These are phyloP conservation scores for Carettochelys insculpta DNA, from an alignment of 2,113 vertebrate species.

Conservation along the genomic window DNA sequence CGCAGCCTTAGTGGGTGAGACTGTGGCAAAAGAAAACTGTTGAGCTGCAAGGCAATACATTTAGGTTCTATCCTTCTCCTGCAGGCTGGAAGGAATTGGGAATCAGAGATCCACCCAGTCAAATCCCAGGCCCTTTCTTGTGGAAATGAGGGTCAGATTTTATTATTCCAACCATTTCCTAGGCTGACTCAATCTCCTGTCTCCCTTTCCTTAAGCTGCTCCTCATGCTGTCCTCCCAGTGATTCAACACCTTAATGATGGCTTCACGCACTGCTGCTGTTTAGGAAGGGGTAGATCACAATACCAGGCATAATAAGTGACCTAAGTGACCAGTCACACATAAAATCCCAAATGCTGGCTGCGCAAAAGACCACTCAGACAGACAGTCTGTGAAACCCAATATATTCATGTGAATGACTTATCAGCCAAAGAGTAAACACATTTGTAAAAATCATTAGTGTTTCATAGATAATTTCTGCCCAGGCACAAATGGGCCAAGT, in stretches of 20 bases:
- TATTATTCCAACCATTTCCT: not conserved
- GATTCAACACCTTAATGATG: not conserved
- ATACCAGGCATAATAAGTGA: not conserved
- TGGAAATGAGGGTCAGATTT: not conserved
- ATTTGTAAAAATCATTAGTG: not conserved
- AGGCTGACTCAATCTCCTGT: not conserved
- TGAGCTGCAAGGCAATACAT: constrained; percentile 7
- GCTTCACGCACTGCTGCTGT: not conserved
- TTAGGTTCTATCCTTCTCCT: constrained; percentile 4
- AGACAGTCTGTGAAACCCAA: not conserved
- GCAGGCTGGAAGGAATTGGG: constrained; percentile 28
- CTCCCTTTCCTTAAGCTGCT: not conserved
- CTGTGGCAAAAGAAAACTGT: not conserved
- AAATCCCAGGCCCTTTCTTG: not conserved
- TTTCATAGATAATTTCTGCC: not conserved
- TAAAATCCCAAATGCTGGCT: not conserved
- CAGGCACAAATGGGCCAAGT: not conserved
- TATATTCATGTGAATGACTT: not conserved
- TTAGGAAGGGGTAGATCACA: not conserved
- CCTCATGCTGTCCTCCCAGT: not conserved
- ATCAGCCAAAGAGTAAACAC: not conserved
- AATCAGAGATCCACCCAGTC: not conserved
- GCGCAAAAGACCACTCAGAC: not conserved
- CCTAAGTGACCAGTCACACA: not conserved
- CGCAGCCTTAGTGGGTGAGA: constrained; percentile 50